Conservation (phyloP, 2,113 vertebrate species). For the Fregetta grallaria region DNA sequence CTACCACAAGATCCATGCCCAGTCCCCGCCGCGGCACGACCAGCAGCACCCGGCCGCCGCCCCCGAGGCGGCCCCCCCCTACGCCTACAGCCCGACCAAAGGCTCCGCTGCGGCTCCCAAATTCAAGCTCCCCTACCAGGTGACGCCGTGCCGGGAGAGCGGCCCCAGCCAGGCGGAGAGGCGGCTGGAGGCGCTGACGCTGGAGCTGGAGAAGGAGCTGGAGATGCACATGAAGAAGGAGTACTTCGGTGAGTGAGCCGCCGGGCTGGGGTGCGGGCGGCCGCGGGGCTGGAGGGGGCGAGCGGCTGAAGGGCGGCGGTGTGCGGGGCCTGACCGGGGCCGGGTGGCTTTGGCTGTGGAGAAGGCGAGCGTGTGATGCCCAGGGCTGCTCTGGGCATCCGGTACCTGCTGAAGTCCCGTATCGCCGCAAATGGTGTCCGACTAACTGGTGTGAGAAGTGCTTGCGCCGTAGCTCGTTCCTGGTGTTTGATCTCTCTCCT, state of each 20-base stretch:
- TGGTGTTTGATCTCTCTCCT: background rate
- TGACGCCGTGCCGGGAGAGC: conserved; percentile 85
- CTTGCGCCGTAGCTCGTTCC: fast-evolving
- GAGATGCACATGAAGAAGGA: conserved; percentile 96
- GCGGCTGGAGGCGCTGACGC: conserved; percentile 91
- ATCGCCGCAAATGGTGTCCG: fast-evolving
- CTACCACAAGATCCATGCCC: conserved; percentile 73
- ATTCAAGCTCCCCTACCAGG: conserved; percentile 88
- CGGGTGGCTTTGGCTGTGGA: background rate
- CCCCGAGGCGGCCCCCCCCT: conserved; percentile 55
- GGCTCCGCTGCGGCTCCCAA: conserved; percentile 72
- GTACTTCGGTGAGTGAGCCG: conserved; percentile 88
- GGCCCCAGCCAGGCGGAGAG: conserved; percentile 91
- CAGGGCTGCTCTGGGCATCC: background rate
- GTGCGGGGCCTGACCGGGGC: background rate
- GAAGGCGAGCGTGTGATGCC: background rate
- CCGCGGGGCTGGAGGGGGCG: background rate
- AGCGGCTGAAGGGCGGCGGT: background rate
- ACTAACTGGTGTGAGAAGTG: background rate
- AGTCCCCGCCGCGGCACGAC: conserved; percentile 75
- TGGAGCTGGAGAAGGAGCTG: conserved; percentile 95
- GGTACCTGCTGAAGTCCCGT: background rate
- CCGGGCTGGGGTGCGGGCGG: background rate
- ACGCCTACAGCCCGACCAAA: conserved; percentile 74
- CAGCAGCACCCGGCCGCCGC: conserved; percentile 32